phyloP scores from a whole-genome alignment of 2,113 vertebrate species.

The Psittacus erithacus region DNA sequence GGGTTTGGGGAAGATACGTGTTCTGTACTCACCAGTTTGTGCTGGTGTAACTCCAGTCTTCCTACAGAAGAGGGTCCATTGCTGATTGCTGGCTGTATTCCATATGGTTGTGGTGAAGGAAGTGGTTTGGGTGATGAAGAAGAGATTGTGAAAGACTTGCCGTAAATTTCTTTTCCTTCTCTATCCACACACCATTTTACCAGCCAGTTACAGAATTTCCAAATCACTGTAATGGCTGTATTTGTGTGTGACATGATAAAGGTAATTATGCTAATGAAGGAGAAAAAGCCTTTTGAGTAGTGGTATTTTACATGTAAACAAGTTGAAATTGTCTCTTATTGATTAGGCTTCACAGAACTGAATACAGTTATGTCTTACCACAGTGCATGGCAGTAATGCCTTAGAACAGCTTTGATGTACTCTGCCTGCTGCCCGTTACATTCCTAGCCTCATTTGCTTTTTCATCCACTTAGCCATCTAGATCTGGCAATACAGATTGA shows the following conservation, averaged over 20 bases:
- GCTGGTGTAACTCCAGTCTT: background rate
- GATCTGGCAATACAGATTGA: background rate
- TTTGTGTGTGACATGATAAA: background rate
- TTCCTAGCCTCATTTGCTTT: background rate
- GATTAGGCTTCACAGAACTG: background rate
- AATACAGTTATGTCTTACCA: slow-evolving; percentile 17
- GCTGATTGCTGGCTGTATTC: background rate
- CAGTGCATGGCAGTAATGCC: background rate
- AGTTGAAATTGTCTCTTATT: background rate
- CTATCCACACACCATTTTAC: background rate
- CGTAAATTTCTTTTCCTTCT: background rate
- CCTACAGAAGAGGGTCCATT: background rate
- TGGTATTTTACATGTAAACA: background rate
- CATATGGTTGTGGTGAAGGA: background rate
- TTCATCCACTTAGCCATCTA: background rate
- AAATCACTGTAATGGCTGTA: background rate
- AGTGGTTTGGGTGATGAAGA: background rate
- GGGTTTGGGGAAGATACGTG: background rate
- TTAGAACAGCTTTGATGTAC: background rate
- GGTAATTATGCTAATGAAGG: background rate
- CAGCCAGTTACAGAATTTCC: background rate
- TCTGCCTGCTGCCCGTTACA: background rate
- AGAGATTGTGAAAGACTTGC: background rate
- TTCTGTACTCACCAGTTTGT: background rate
- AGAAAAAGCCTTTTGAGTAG: background rate